Percentiles rank a stretch among this genome's conserved stretches.
Conservation (phyloP, 2,888 invertebrate genomes). For the Diarsia dahlii region DNA sequence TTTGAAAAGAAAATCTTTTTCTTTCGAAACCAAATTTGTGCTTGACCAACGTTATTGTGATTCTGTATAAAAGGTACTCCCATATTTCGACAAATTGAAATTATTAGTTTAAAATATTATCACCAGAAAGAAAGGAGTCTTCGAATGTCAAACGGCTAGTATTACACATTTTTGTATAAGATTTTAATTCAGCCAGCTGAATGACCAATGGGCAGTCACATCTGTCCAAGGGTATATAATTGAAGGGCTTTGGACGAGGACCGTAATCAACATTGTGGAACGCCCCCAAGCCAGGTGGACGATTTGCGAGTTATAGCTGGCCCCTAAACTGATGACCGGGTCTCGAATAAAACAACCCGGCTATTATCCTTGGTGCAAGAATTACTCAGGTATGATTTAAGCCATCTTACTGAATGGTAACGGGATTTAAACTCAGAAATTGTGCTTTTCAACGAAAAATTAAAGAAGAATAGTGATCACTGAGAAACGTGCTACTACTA, state of each 20-base stretch:
- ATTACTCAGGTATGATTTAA: too few relatives aligned
- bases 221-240: slow-evolving; percentile 46
- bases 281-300: slow-evolving; percentile 51
- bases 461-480: background rate
- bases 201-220: slow-evolving; percentile 37
- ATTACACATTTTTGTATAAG: background rate
- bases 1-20: too few relatives aligned
- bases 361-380: too few relatives aligned
- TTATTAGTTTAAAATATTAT: background rate
- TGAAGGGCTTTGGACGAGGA: slow-evolving; percentile 29
- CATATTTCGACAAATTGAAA: background rate
- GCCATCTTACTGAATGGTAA: background rate
- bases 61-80: background rate
- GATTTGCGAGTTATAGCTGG: background rate
- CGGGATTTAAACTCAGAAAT: background rate
- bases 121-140: too few relatives aligned
- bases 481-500: background rate
- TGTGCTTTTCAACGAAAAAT: background rate
- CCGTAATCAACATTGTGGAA: slow-evolving; percentile 37
- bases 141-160: background rate
- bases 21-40: background rate
- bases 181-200: slow-evolving; percentile 42
- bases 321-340: background rate
- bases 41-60: background rate
- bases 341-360: slow-evolving; percentile 4